These are phyloP conservation scores for Tolmerus cingulatus DNA, from an alignment of 2,888 invertebrate species.

Conservation along the genomic window DNA sequence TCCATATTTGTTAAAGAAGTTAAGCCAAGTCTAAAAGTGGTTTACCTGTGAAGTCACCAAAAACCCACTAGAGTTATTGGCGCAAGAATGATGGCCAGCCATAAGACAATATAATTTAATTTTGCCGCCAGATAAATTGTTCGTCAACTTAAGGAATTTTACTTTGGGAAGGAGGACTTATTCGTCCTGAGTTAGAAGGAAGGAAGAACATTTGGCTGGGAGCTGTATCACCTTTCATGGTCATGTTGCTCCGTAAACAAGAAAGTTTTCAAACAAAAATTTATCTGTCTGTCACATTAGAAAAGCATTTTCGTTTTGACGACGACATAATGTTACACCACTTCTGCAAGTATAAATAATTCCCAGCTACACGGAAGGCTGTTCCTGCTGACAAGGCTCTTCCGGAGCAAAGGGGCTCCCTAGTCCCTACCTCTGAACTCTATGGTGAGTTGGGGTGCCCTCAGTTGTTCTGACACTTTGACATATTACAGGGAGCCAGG, in stretches of 20 bases:
- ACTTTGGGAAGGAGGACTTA: neutral
- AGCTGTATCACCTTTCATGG: neutral
- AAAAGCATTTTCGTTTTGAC: constrained; percentile 16
- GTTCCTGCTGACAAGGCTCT: constrained; percentile 4
- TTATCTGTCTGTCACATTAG: constrained; percentile 24
- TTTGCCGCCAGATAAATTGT: neutral
- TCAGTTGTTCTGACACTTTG: neutral
- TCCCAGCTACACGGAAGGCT: constrained; percentile 3
- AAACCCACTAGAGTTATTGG: neutral
- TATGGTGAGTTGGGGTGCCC: neutral
- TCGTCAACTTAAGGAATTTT: neutral
- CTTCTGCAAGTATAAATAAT: constrained; percentile 25
- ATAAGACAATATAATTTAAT: neutral
- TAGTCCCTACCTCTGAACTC: neutral
- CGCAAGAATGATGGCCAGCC: neutral
- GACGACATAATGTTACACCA: constrained; percentile 28
- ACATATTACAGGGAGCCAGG: neutral
- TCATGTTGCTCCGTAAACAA: neutral
- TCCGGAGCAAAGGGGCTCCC: neutral
- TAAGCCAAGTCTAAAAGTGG: neutral
- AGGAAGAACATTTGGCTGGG: neutral
- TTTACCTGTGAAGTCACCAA: neutral
- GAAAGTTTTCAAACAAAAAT: constrained; percentile 24
- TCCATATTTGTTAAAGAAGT: neutral
- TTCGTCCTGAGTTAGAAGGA: neutral